Base-by-base conservation (phyloP, 2,797 vertebrate species). In the Apodemus agrarius region DNA sequence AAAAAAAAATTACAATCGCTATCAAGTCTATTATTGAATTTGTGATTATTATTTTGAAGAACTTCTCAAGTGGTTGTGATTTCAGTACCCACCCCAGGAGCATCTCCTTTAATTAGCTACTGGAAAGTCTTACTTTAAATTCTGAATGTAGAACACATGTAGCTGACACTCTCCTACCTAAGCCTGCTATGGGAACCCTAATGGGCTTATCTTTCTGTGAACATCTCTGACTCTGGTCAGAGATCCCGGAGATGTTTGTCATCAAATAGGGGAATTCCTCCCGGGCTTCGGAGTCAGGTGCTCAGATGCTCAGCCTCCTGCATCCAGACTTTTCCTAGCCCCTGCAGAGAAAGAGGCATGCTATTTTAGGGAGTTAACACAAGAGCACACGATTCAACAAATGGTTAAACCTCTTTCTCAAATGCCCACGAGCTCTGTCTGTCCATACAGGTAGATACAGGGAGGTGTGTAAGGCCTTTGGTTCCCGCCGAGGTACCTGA, bases 11-110 rank as follows among this genome's bases (percentile, higher is more conserved):
- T 76, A 59, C 19, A 85, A 65, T 86, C 67, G 46, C 63, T 91
- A 40, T 87, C 69, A 84, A 67, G 94, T 69, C 81, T 65, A 81
- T 96, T 89, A 97, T 46, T 95, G 83, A 92, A 96, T 95, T 94
- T 95, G 90, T 89, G 88, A 91, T 96, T 94, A 90, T 89, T 95
- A 76, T 82, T 96, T 92, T 91, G 82, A 67, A 94, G 90, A 96
- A 82, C n/a, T 92, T 92, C 90, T 93, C 67, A 92, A 95, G 85
- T 90, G 83, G 52, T 89, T 57, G 43, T 92, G 80, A 93, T 92
- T 95, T 90, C 26, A 21, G 46, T 49, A 29, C 91, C 52, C 14
- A 80, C n/a, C 65, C 52, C 67, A 83, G 92, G 75, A 90, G 14
- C n/a, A 75, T 37, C 52, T 86, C 43, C 85, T 87, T 34, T 95